A percentile compares a stretch with the other conserved stretches of the same genome.
Evolutionary conservation across 2,888 invertebrate genomes (phyloP).

Genomic region (Laothoe populi): DNA sequence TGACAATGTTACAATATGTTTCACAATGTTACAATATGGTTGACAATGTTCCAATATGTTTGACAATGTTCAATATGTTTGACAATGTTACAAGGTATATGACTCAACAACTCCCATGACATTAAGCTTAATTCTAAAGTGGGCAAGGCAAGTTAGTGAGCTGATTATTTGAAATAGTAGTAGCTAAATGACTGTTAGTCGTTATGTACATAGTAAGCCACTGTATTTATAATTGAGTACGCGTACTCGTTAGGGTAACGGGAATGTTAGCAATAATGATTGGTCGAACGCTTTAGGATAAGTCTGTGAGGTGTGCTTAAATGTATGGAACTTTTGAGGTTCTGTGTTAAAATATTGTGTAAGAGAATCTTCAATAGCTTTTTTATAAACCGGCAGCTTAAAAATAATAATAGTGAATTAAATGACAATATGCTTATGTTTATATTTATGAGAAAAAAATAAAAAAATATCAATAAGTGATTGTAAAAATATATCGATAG

Average conservation of each 20-base stretch:
- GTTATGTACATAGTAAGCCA: slow-evolving; percentile 78
- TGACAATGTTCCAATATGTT: background rate
- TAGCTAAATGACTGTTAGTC: slow-evolving; percentile 78
- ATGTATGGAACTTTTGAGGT: slow-evolving; percentile 19
- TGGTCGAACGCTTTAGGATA: slow-evolving; percentile 68
- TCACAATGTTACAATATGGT: background rate
- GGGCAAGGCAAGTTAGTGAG: slow-evolving; percentile 4
- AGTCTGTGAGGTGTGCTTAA: slow-evolving; percentile 30
- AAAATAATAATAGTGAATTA: no score
- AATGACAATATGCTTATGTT: no score
- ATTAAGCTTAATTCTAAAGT: no score
- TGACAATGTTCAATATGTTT: background rate
- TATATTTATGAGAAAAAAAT: no score
- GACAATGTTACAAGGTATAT: background rate
- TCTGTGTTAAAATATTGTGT: no score
- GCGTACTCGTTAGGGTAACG: slow-evolving; percentile 67
- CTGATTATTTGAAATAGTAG: slow-evolving; percentile 8
- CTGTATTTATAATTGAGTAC: slow-evolving; percentile 65
- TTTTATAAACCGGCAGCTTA: no score
- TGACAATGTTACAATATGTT: background rate
- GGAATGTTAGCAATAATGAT: slow-evolving; percentile 81
- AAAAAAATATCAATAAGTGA: no score
- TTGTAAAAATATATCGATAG: background rate
- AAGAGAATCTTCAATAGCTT: no score
- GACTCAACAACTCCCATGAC: background rate